Evolutionary conservation across 2,888 invertebrate genomes (phyloP).

Genomic region (Cephus rjabovi): DNA sequence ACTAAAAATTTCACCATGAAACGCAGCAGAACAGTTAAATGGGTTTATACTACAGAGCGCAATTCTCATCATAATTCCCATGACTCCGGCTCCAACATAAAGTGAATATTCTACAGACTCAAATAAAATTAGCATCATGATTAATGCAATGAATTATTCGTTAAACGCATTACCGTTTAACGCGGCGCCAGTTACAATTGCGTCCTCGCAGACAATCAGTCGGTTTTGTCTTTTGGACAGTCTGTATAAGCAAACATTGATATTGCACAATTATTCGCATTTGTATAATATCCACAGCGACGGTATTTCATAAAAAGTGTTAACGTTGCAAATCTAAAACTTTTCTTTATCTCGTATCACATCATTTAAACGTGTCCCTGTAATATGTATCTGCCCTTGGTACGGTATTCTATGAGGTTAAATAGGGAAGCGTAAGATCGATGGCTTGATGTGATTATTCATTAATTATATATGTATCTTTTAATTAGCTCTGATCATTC

Average conservation of each 20-base stretch:
- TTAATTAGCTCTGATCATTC: constrained; percentile 31
- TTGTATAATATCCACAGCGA: not conserved
- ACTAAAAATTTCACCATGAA: not conserved
- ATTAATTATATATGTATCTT: not conserved
- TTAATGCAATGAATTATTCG: not conserved
- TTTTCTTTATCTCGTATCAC: constrained; percentile 7
- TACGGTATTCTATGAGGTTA: too few relatives aligned
- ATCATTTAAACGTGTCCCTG: not conserved
- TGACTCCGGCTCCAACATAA: not conserved
- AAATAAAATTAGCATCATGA: not conserved
- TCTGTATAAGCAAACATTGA: not conserved
- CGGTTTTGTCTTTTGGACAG: not conserved
- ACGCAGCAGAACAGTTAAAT: not conserved
- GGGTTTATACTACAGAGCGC: not conserved
- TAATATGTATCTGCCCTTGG: not conserved
- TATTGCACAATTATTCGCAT: not conserved
- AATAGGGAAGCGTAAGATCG: too few relatives aligned
- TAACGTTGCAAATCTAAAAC: not conserved
- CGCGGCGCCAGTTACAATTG: not conserved
- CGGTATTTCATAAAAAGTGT: not conserved
- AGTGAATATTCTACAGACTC: not conserved
- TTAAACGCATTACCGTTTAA: not conserved
- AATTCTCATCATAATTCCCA: not conserved
- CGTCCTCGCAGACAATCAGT: not conserved
- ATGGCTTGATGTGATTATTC: not conserved